These are phyloP conservation scores for Molothrus ater DNA, from an alignment of 2,797 vertebrate genomes.

Conservation along the genomic window DNA sequence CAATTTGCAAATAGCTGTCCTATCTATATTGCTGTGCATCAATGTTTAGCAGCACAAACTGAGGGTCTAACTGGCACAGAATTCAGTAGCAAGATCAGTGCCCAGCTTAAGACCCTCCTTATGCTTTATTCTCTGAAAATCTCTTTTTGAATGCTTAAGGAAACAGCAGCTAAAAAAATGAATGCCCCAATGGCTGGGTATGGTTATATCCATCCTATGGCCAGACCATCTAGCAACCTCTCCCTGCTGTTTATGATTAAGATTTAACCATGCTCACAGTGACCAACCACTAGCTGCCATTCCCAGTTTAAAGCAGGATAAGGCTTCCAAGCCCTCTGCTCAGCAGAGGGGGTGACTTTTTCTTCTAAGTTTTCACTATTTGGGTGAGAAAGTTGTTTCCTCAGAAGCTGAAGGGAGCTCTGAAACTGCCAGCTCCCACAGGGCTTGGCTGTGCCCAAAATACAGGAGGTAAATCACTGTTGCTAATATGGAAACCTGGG, in stretches of 20 bases:
- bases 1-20: neutral
- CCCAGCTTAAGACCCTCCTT: neutral
- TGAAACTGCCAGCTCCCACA: fast-evolving
- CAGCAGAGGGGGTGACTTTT: neutral
- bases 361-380: neutral
- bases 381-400: neutral
- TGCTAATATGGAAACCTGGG: neutral
- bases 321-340: neutral
- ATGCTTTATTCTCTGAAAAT: neutral
- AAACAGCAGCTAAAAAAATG: neutral
- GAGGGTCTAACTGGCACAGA: neutral
- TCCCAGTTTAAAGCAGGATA: neutral
- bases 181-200: neutral
- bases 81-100: neutral
- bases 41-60: neutral
- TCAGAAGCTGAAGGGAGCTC: neutral
- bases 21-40: neutral
- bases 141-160: neutral
- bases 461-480: neutral
- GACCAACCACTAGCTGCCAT: neutral
- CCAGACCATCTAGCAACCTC: neutral
- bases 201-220: neutral
- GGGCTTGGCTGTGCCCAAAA: neutral
- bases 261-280: neutral
- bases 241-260: neutral